Evolutionary conservation across 2,113 vertebrate genomes (phyloP).

Genomic region (Vulpes ferrilata): DNA sequence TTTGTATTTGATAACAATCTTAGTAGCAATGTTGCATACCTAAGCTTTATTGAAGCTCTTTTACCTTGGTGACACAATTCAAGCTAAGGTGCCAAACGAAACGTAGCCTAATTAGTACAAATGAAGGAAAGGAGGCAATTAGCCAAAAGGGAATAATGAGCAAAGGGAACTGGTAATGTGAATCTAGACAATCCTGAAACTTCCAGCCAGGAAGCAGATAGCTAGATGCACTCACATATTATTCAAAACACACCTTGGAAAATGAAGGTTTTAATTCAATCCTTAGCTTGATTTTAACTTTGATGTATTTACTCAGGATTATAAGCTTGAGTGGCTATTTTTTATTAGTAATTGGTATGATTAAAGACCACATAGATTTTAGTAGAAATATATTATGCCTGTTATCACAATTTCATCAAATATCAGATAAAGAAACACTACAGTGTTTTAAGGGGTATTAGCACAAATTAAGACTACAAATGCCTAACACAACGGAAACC

Average conservation of each 20-base stretch:
- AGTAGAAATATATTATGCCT: background rate
- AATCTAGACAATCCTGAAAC: background rate
- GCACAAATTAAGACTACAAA: background rate
- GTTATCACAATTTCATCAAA: background rate
- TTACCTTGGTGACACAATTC: constrained; percentile 69
- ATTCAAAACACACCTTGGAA: constrained; percentile 26
- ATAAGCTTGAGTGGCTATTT: background rate
- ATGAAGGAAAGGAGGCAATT: constrained; percentile 74
- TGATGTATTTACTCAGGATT: constrained; percentile 2
- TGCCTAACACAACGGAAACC: background rate
- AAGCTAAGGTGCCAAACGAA: constrained; percentile 67
- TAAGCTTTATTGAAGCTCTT: constrained; percentile 49
- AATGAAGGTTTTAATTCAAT: background rate
- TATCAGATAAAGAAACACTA: background rate
- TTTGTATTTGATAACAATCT: background rate
- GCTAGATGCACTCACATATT: background rate
- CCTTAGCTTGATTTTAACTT: constrained; percentile 14
- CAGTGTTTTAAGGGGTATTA: background rate
- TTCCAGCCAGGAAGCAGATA: constrained; percentile 13
- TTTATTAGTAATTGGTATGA: constrained; percentile 16
- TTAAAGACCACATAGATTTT: background rate
- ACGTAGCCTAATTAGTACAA: constrained; percentile 78
- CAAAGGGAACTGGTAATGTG: background rate
- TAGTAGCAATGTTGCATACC: background rate
- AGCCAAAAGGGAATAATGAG: constrained; percentile 46